Base-by-base conservation (phyloP, 2,888 invertebrate genomes). In the Meghimatium bilineatum region DNA sequence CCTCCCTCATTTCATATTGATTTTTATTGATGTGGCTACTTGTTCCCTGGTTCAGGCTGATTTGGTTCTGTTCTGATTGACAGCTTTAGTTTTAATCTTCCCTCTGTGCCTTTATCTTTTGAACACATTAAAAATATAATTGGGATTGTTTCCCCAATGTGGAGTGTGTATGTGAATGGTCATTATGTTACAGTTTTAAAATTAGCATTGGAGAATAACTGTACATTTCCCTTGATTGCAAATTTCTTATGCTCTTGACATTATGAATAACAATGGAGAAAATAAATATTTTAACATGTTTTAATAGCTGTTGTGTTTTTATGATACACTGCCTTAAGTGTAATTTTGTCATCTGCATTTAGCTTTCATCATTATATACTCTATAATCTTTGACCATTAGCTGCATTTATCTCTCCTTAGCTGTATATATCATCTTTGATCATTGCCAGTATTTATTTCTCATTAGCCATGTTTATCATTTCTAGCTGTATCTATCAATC, bases 271-370 rank as follows among this genome's bases (percentile, higher is more conserved):
- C 20, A 10, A 26, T 29, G n/a, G 36, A 38, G 23, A 71, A 71
- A 71, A 71, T 71, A 71, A 71, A 71, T 71, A 71, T 71, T 38
- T 71, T 71, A 71, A 71, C 38, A 38, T 34, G n/a, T n/a, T n/a
- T 32, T 32, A 20, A 66, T 66, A 17, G 32, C 66, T 10, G n/a
- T 23, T 63, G 60, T 56, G 56, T 63, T n/a, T 63, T 63, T 63
- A 63, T 63, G 26, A 8, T 63, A n/a, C 12, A 5, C n/a, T 63
- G n/a, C 3, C 3, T n/a, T n/a, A 63, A n/a, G 60, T 63, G n/a
- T n/a, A 63, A 44, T 44, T 8, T 44, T 5, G 44, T 12, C 44
- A 44, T n/a, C n/a, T n/a, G n/a, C n/a, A n/a, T n/a, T n/a, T n/a
- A n/a, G n/a, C n/a, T n/a, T n/a, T n/a, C n/a, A n/a, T n/a, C n/a